Conservation (phyloP, 1,140 invertebrate species). For the Teleopsis dalmanni region DNA sequence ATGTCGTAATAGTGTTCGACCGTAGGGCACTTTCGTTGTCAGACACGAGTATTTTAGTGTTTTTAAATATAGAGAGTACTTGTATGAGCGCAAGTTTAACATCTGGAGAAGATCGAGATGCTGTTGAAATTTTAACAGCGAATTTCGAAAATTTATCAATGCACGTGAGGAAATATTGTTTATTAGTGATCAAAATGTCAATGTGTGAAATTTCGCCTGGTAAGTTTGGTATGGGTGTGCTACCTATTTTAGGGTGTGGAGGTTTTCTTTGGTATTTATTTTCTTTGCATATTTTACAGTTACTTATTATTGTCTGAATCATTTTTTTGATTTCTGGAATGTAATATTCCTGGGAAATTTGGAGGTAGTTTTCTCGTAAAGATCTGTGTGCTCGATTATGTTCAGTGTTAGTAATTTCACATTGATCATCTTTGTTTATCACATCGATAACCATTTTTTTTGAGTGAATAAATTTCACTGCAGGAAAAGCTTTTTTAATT, state of each 20-base stretch:
- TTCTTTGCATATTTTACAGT: not conserved
- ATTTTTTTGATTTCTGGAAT: not conserved
- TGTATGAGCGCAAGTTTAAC: conserved; percentile 2
- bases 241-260: no score
- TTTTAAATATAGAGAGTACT: conserved; percentile 1
- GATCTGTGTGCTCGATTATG: conserved; percentile 35
- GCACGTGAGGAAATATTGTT: not conserved
- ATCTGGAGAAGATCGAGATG: conserved; percentile 3
- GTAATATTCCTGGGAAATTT: not conserved
- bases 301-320: not conserved
- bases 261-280: no score
- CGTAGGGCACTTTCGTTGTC: not conserved
- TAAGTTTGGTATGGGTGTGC: not conserved
- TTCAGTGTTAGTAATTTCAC: conserved; percentile 42
- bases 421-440: not conserved
- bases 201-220: not conserved
- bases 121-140: not conserved
- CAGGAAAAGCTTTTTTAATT: not conserved
- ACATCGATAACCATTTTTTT: not conserved
- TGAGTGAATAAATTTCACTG: not conserved
- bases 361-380: not conserved
- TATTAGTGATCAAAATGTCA: not conserved
- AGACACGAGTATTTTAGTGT: not conserved
- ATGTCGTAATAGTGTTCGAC: not conserved
- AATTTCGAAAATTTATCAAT: conserved; percentile 8